Conservation (phyloP, 35 echinoderm and acorn worm species). For the Heliocidaris tuberculata region DNA sequence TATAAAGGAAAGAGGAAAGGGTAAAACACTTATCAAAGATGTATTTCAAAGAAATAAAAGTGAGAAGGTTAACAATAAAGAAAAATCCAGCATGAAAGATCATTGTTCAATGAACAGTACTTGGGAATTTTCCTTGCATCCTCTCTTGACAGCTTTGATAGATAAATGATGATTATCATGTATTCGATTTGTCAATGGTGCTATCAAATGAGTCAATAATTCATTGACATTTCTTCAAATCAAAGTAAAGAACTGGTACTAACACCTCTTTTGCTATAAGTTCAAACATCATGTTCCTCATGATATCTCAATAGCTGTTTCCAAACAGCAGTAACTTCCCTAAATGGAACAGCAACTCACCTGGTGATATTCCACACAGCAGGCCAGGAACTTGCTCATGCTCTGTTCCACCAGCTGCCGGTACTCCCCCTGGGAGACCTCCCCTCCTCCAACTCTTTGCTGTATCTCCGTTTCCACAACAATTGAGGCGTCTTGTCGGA, state of each 20-base stretch:
- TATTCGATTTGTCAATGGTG: background rate
- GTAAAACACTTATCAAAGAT: too few relatives aligned
- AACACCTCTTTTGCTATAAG: too few relatives aligned
- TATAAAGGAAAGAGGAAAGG: background rate
- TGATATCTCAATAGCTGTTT: too few relatives aligned
- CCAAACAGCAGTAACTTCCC: background rate
- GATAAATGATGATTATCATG: too few relatives aligned
- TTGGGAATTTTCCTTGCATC: too few relatives aligned
- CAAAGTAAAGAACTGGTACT: background rate
- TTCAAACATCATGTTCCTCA: too few relatives aligned
- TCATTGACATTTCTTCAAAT: background rate
- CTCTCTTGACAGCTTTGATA: too few relatives aligned
- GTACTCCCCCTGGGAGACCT: conserved; percentile 83
- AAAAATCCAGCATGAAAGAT: too few relatives aligned
- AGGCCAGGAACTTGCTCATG: conserved; percentile 76
- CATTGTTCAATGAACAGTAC: too few relatives aligned
- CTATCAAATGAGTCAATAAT: background rate
- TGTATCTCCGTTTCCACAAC: conserved; percentile 90
- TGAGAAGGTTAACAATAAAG: too few relatives aligned
- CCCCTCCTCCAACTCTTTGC: conserved; percentile 72
- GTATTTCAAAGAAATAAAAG: too few relatives aligned
- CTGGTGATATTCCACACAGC: conserved; percentile 91
- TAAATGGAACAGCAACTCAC: conserved; percentile 32
- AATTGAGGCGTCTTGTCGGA: conserved; percentile 66
- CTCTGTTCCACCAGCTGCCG: conserved; percentile 79